Conservation (phyloP, 2,113 vertebrate species). For the Pelecanus crispus region DNA sequence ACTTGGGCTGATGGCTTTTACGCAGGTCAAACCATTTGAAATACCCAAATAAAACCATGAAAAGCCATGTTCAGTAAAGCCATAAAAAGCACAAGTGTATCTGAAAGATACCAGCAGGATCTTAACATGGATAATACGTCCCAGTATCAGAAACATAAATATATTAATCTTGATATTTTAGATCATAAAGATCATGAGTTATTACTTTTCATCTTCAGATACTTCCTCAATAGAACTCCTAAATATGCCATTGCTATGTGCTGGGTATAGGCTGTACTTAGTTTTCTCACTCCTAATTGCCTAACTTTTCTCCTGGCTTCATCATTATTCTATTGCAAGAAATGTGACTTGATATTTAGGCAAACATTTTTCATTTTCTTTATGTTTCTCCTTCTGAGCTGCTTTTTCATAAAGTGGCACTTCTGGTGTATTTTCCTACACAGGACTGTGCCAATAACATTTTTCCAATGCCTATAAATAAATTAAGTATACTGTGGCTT, state of each 20-base stretch:
- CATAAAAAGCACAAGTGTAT: neutral
- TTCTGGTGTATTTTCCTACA: neutral
- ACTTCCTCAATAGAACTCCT: neutral
- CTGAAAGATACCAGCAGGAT: neutral
- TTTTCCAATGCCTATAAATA: conserved; percentile 45
- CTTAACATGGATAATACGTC: neutral
- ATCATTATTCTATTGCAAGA: neutral
- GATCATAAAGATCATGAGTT: neutral
- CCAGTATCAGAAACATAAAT: neutral
- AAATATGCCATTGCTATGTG: neutral
- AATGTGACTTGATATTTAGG: neutral
- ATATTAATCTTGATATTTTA: neutral
- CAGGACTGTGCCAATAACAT: neutral
- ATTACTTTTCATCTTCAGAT: neutral
- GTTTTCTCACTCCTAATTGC: neutral
- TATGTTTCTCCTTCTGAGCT: neutral
- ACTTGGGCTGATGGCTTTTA: neutral
- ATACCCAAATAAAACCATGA: neutral
- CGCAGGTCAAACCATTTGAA: neutral
- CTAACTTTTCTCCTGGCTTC: neutral
- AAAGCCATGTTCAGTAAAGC: neutral
- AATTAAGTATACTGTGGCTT: conserved; percentile 14
- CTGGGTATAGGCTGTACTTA: neutral
- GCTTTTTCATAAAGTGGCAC: neutral
- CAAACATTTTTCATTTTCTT: neutral